Evolutionary conservation across 1,140 invertebrate species (phyloP).

Genomic region (Hylyphantes graminicola): DNA sequence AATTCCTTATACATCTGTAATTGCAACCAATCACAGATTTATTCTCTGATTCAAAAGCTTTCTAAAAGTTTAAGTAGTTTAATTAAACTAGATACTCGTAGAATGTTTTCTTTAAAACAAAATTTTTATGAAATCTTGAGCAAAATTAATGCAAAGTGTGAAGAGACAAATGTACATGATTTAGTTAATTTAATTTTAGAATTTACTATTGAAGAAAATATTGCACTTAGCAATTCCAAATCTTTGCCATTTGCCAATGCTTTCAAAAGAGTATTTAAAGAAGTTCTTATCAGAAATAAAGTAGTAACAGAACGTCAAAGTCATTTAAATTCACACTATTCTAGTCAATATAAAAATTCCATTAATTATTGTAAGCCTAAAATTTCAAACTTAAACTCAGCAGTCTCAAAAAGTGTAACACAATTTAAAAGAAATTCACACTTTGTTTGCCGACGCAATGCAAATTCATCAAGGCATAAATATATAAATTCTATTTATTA

Average conservation of each 20-base stretch:
- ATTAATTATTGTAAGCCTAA: slow-evolving; percentile 6
- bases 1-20: neutral
- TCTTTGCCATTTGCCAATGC: neutral
- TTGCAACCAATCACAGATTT: neutral
- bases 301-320: too few species aligned
- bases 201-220: neutral
- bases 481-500: slow-evolving; percentile 14
- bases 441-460: neutral
- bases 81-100: neutral
- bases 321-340: too few species aligned
- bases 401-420: neutral
- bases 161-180: neutral
- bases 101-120: neutral
- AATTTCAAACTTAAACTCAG: neutral
- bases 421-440: neutral
- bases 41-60: neutral
- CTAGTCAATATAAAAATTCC: neutral
- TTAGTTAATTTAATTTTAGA: neutral
- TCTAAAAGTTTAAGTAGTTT: neutral
- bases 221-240: neutral
- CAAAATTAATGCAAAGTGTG: neutral
- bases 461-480: neutral
- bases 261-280: slow-evolving; percentile 1
- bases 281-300: too few species aligned
- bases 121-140: neutral